phyloP scores from a whole-genome alignment of 2,888 invertebrate genomes.

The Dasypolia templi region DNA sequence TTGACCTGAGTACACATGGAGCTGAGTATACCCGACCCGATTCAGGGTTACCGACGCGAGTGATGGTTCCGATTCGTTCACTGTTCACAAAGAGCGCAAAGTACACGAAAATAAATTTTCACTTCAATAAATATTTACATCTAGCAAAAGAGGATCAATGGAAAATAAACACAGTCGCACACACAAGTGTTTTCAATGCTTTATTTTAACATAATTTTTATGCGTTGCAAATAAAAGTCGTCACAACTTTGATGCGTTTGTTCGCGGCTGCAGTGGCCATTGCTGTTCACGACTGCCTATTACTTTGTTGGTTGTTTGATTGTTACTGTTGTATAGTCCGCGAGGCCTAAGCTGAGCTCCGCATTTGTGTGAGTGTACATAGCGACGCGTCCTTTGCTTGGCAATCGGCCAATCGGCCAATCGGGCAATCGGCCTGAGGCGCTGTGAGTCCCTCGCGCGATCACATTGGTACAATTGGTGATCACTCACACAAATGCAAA shows the following conservation, averaged over 20 bases:
- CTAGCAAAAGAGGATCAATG: conserved; percentile 23
- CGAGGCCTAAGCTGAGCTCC: no score
- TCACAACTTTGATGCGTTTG: conserved; percentile 69
- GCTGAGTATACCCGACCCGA: neutral
- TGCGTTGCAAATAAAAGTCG: conserved; percentile 69
- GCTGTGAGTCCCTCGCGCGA: no score
- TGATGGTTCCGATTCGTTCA: neutral
- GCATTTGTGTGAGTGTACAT: no score
- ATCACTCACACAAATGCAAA: no score
- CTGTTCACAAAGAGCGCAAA: neutral
- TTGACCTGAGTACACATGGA: no score
- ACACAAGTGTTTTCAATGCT: conserved; percentile 49
- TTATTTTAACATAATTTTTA: conserved; percentile 71
- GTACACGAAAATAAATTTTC: no score
- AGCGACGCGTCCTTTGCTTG: no score
- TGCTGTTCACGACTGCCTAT: conserved; percentile 39
- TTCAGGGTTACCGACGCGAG: neutral
- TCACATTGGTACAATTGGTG: no score
- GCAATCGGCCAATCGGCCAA: no score
- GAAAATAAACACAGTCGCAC: conserved; percentile 38
- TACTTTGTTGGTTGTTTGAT: conserved; percentile 20
- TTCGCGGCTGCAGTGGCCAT: conserved; percentile 51
- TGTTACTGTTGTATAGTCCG: conserved; percentile 20
- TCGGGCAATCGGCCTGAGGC: no score
- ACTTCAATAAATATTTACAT: conserved; percentile 1